Evolutionary conservation across 1,140 invertebrate species (phyloP).

Genomic region (Phthorimaea operculella): DNA sequence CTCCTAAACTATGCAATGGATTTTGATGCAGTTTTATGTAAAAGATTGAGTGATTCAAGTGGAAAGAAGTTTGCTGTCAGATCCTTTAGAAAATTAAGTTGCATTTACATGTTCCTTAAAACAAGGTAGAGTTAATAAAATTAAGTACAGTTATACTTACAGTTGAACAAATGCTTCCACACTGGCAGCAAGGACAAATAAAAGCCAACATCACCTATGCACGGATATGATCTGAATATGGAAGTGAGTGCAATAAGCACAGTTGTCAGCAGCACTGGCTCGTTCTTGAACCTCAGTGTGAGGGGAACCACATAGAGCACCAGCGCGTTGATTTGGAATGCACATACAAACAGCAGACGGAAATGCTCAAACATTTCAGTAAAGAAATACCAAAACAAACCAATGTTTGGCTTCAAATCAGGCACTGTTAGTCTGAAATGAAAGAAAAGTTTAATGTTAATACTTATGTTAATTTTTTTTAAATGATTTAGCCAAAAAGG

Average conservation of each 20-base stretch:
- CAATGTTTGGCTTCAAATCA: constrained; percentile 96
- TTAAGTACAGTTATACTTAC: constrained; percentile 70
- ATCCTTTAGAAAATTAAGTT: no score
- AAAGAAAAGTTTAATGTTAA: constrained; percentile 10
- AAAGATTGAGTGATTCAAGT: no score
- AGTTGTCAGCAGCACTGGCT: constrained; percentile 88
- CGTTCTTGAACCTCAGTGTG: constrained; percentile 84
- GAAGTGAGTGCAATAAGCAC: constrained; percentile 86
- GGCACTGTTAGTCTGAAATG: constrained; percentile 81
- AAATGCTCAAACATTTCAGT: constrained; percentile 99
- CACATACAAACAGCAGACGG: constrained; percentile 91
- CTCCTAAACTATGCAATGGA: no score
- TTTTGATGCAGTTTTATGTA: no score
- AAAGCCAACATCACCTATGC: constrained; percentile 93
- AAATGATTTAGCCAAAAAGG: no score
- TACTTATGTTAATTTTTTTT: no score
- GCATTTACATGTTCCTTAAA: no score
- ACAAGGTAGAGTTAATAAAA: no score
- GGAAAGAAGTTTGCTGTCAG: no score
- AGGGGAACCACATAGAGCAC: constrained; percentile 91
- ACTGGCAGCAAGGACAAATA: constrained; percentile 91
- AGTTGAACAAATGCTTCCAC: constrained; percentile 90
- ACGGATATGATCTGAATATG: constrained; percentile 97
- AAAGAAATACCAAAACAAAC: constrained; percentile 99
- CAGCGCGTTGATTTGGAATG: constrained; percentile 96